These are phyloP conservation scores for Leuciscus waleckii DNA, from an alignment of 2,797 vertebrate species.

Conservation along the genomic window DNA sequence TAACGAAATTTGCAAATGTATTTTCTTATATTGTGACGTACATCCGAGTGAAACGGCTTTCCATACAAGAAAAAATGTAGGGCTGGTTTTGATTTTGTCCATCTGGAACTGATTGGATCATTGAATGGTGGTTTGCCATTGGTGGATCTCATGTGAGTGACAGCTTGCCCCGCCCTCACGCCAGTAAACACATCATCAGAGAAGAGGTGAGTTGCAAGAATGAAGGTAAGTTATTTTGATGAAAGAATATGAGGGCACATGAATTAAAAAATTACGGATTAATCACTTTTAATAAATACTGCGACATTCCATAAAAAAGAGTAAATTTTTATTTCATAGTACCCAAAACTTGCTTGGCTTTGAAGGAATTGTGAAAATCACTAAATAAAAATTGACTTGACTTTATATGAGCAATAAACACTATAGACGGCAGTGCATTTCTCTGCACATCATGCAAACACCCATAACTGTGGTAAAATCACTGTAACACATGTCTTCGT, in stretches of 20 bases:
- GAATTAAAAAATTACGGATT: not conserved
- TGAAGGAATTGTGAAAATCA: not conserved
- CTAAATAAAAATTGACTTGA: not conserved
- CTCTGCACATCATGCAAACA: not conserved
- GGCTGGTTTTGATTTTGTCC: not conserved
- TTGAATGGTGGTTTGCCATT: not conserved
- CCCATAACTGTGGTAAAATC: not conserved
- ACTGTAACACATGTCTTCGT: not conserved
- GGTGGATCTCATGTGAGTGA: not conserved
- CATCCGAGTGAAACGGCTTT: not conserved
- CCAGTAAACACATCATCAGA: not conserved
- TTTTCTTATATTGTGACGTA: not conserved
- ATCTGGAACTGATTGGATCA: not conserved
- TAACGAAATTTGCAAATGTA: not conserved
- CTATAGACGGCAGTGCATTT: not conserved
- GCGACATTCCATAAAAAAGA: not conserved
- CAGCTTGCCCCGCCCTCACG: not conserved
- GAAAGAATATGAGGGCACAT: not conserved
- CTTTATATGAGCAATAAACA: not conserved
- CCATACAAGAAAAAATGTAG: not conserved
- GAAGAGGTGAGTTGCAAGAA: not conserved
- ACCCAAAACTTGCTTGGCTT: not conserved
- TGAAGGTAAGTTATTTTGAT: not conserved
- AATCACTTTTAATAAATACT: not conserved
- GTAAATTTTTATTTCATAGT: not conserved